phyloP scores from a whole-genome alignment of 2,797 vertebrate genomes.

The Malacoraja senta region DNA sequence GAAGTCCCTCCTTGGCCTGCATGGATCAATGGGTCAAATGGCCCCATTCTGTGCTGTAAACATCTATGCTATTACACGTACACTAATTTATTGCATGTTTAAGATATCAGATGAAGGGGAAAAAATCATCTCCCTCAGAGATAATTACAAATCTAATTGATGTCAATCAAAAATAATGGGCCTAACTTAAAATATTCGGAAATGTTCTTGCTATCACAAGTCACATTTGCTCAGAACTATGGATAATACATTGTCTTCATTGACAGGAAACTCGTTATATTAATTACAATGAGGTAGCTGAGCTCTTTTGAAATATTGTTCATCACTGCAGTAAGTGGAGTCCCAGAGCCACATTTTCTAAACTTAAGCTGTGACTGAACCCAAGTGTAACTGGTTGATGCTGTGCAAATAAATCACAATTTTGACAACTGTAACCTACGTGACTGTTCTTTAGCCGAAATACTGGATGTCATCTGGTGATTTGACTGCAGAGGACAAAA shows the following conservation, averaged over 20 bases:
- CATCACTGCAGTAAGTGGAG: neutral
- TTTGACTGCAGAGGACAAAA: neutral
- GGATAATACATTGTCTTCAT: slow-evolving; percentile 25
- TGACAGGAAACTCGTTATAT: neutral
- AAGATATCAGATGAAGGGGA: no score
- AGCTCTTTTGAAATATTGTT: neutral
- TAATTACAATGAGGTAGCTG: neutral
- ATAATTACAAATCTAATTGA: neutral
- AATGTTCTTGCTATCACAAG: neutral
- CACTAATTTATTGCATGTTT: no score
- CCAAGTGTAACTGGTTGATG: neutral
- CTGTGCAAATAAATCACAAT: neutral
- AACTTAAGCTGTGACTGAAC: neutral
- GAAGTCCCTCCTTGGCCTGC: no score
- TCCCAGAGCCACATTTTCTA: neutral
- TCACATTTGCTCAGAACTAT: neutral
- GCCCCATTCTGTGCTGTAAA: no score
- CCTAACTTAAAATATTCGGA: neutral
- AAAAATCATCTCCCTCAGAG: no score
- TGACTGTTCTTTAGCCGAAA: neutral
- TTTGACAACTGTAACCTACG: neutral
- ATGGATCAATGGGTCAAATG: no score
- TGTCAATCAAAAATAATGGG: neutral
- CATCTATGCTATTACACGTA: no score
- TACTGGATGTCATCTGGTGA: neutral